Conservation (phyloP, 2,888 invertebrate genomes). For the Orthosia incerta region DNA sequence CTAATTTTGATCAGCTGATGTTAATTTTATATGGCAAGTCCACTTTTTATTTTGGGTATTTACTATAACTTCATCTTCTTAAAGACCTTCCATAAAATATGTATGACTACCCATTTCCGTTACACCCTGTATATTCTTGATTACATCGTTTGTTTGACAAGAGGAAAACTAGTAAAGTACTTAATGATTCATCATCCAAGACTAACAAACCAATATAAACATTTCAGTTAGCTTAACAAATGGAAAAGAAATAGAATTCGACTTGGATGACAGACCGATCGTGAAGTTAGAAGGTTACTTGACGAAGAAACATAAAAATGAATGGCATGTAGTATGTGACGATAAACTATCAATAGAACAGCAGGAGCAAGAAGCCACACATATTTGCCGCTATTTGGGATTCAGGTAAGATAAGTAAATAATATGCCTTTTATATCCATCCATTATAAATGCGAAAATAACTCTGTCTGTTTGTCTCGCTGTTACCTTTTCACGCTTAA, state of each 20-base stretch:
- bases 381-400: slow-evolving; percentile 93
- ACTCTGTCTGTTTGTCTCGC: too few species aligned
- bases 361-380: slow-evolving; percentile 87
- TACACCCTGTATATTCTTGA: too few species aligned
- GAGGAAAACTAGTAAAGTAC: not conserved
- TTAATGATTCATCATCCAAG: not conserved
- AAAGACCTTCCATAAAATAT: too few species aligned
- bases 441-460: too few species aligned
- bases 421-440: too few species aligned
- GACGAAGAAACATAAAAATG: slow-evolving; percentile 91
- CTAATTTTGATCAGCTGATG: too few species aligned
- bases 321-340: slow-evolving; percentile 93
- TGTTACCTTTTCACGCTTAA: too few species aligned
- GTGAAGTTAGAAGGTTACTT: slow-evolving; percentile 92
- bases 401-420: slow-evolving; percentile 88
- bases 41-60: too few species aligned
- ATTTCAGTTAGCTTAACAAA: slow-evolving; percentile 93
- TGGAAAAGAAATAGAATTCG: slow-evolving; percentile 91
- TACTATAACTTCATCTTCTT: too few species aligned
- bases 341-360: slow-evolving; percentile 83
- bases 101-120: too few species aligned
- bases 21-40: too few species aligned
- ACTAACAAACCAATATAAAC: not conserved
- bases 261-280: slow-evolving; percentile 91
- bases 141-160: not conserved